Evolutionary conservation across 2,888 invertebrate species (phyloP).

Genomic region (Dascillus cervinus): DNA sequence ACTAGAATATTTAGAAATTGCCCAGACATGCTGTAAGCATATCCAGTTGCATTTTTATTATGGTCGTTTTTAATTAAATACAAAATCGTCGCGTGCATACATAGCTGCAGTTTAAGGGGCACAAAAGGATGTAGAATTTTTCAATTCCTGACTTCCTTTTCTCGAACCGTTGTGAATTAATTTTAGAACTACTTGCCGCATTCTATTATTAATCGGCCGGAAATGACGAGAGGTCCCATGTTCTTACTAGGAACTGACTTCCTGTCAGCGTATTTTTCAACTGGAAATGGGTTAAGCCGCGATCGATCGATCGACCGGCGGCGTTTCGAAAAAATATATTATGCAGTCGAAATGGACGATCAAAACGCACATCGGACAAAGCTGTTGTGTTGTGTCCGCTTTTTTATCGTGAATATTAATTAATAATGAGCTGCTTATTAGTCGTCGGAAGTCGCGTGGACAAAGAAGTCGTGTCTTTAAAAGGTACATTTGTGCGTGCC

Average conservation of each 20-base stretch:
- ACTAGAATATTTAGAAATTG: too few relatives aligned
- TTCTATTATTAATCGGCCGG: conserved; percentile 25
- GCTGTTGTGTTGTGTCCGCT: conserved; percentile 7
- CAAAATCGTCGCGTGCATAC: too few relatives aligned
- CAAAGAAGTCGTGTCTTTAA: conserved; percentile 17
- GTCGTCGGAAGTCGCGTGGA: conserved; percentile 19
- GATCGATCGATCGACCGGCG: too few relatives aligned
- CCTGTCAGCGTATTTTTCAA: conserved; percentile 27
- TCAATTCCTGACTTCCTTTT: conserved; percentile 13
- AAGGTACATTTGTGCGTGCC: conserved; percentile 16
- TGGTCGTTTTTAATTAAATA: too few relatives aligned
- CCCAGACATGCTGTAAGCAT: too few relatives aligned
- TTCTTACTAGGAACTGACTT: conserved; percentile 26
- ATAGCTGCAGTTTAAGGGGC: too few relatives aligned
- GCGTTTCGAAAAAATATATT: too few relatives aligned
- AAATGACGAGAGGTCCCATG: conserved; percentile 21
- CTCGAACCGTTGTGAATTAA: too few relatives aligned
- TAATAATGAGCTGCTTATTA: conserved; percentile 18
- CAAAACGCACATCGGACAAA: too few relatives aligned
- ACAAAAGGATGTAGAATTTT: conserved; percentile 14
- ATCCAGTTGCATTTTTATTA: too few relatives aligned
- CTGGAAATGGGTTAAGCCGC: conserved; percentile 28
- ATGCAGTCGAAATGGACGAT: too few relatives aligned
- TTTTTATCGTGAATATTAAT: conserved; percentile 20
- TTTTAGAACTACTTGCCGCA: conserved; percentile 13